These are phyloP conservation scores for Cremastinae sp. DNA, from an alignment of 2,888 invertebrate species.

Conservation along the genomic window DNA sequence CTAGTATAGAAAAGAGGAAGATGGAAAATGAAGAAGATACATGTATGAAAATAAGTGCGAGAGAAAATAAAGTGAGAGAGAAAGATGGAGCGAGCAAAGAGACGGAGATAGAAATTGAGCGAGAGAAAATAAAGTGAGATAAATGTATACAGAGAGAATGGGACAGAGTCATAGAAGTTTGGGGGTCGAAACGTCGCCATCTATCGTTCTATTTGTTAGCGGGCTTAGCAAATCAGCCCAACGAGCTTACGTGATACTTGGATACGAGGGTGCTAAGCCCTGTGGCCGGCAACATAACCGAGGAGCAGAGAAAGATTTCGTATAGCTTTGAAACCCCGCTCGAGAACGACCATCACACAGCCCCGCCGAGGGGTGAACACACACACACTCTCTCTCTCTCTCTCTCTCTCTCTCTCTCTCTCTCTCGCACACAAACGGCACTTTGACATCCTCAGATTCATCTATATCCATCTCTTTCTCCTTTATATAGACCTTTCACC, in stretches of 20 bases:
- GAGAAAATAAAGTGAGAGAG: constrained; percentile 50
- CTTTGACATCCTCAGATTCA: not conserved
- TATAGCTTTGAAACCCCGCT: constrained; percentile 24
- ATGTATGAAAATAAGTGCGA: constrained; percentile 5
- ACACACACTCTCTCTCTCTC: not conserved
- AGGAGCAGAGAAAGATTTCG: constrained; percentile 37
- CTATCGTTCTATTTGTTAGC: constrained; percentile 80
- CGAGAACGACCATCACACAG: constrained; percentile 34
- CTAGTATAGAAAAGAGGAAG: constrained; percentile 22
- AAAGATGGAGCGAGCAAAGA: constrained; percentile 48
- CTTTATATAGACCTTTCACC: not conserved
- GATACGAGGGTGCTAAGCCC: constrained; percentile 76
- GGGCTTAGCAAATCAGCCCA: constrained; percentile 80
- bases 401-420: constrained; percentile 26
- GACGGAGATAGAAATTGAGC: constrained; percentile 47
- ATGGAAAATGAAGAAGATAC: not conserved
- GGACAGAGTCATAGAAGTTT: constrained; percentile 33
- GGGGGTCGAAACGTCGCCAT: constrained; percentile 76
- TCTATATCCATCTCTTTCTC: not conserved
- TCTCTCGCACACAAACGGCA: constrained; percentile 17
- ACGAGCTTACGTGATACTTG: constrained; percentile 77
- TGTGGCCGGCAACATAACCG: constrained; percentile 56
- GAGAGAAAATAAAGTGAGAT: too few relatives aligned
- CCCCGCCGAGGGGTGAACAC: not conserved
- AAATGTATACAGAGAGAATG: not conserved